Evolutionary conservation across 2,113 vertebrate species (phyloP), one percentile per base, ranked within the genome.

Genomic region (Psittacula cyanocephala): DNA sequence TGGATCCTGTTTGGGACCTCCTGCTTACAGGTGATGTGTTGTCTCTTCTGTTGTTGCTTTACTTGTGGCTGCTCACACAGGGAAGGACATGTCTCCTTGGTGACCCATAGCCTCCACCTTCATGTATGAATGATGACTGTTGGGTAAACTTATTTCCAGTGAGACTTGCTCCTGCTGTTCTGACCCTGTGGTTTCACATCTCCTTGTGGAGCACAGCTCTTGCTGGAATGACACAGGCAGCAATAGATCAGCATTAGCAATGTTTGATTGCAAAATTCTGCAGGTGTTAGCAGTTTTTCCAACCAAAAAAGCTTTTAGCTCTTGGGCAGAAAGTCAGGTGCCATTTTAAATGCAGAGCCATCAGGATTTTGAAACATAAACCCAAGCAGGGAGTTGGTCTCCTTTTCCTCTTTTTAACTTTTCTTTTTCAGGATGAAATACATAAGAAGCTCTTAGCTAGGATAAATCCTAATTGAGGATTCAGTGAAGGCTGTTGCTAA

Each of bases 301-400:
- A 59, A 83, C 95, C 91, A 95, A 95, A 92, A 97, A 97, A 94
- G 94, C 94, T 97, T 95, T 96, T 94, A 97, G 80, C 80, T 96
- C 13, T 93, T 91, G 77, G 92, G 81, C 88, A 85, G 76, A 52
- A 92, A 93, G 94, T 96, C 89, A 97, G 87, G 65, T 92, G 71
- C 88, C 70, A 39, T 92, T 86, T 95, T 59, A 93, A 95, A 88
- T 83, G 74, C 41, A 39, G 37, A 82, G 72, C 79, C 79, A 75
- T 97, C 90, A 76, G 55, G 85, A 62, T 87, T 84, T 80, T 35
- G 41, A 59, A 47, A 7, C 31, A 62, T 44, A 50, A 55, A 19
- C 18, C 67, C 33, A 44, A 60, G 3, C 27, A 47, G 31, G 31
- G 60, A 83, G 27, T 59, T 4, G 6, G 22, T 65, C 52, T 82